Evolutionary conservation across 92 coral and sea anemone species (phyloP), one percentile per base, ranked within the genome.

Genomic region (Heliopora coerulea): DNA sequence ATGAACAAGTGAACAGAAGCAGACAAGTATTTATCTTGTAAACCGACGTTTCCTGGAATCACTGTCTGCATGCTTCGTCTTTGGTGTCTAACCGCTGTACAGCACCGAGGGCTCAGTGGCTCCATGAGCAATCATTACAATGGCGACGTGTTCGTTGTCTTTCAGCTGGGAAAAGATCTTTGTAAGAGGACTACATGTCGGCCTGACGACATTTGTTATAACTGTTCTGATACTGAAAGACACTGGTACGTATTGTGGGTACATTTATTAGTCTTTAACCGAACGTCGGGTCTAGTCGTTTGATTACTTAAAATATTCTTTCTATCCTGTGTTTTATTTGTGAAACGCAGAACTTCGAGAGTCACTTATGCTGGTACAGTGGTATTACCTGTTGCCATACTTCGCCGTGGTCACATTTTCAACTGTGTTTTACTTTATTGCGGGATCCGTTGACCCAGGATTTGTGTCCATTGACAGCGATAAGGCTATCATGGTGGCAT

Each of bases 381-480:
- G 96, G 98, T 80, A 85, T 49, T 88, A 85, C 80, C 86, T 80
- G 34, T 59, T 88, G 25, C 80, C 73, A 0, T 93, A 87, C 80
- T 78, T 93, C 63, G 82, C 79, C 28, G 72, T 93, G 21, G 80
- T 86, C 34, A 54, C 85, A 18, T 29, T 82, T 27, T 96, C 96
- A 23, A 80, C 89, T 21, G 63, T 90, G 30, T 87, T 93, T 59
- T 93, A 90, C 66, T 93, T 93, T 58, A 89, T 86, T 34, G 96
- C 98, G 40, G 87, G 98, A 48, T 85, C 84, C 20, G 88, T 90
- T 78, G 96, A 93, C 73, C 98, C 98, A 56, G 98, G 98, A 18
- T 93, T 85, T 77, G 83, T 91, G 54, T 89, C 86, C 72, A 73
- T 82, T 32, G 86, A 86, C 42, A 87, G 68, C 31, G 84, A 89